These are phyloP conservation scores for Cavia aperea DNA, from an alignment of 2,113 vertebrate species.

Conservation along the genomic window DNA sequence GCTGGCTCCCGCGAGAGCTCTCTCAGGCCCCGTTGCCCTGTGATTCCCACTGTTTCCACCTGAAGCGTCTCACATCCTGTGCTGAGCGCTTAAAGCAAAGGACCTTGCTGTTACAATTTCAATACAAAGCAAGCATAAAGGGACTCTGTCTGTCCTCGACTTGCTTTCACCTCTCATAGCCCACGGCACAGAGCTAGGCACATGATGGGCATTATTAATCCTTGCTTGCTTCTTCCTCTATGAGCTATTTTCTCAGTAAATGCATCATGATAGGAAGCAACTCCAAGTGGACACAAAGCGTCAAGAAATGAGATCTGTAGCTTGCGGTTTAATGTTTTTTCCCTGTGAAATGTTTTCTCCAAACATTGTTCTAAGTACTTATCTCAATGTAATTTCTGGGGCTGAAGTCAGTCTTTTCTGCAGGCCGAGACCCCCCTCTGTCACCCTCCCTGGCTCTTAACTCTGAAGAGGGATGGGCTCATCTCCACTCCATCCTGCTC, in stretches of 20 bases:
- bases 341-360: not conserved
- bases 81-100: not conserved
- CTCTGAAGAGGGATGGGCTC: not conserved
- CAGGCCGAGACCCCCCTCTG: not conserved
- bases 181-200: not conserved
- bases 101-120: not conserved
- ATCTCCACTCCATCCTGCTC: not conserved
- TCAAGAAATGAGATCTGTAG: not conserved
- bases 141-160: not conserved
- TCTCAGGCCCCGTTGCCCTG: not conserved
- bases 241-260: slow-evolving; percentile 9
- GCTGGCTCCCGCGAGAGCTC: not conserved
- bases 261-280: not conserved
- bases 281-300: not conserved
- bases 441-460: not conserved
- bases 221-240: not conserved
- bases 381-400: not conserved
- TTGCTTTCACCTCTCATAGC: not conserved
- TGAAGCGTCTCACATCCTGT: not conserved
- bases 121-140: not conserved
- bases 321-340: not conserved
- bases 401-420: not conserved
- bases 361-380: slow-evolving; percentile 10
- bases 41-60: not conserved
- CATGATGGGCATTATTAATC: not conserved